Conservation (phyloP, 2,113 vertebrate genomes). For the Myodes glareolus region DNA sequence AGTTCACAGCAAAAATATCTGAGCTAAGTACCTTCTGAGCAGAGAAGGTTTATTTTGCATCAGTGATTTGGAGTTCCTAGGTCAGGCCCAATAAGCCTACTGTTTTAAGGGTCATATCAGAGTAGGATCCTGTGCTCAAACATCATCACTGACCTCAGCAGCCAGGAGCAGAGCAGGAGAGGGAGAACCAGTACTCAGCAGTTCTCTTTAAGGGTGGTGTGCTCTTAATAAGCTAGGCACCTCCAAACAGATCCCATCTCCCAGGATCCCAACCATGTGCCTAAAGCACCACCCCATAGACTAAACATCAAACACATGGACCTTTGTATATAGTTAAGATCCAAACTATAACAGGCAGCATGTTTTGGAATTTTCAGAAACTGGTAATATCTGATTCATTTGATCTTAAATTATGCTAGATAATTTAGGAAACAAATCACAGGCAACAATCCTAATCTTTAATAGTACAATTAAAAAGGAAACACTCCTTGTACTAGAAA, state of each 20-base stretch:
- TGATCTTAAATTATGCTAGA: not conserved
- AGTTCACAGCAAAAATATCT: not conserved
- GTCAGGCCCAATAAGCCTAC: too few species aligned
- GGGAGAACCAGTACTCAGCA: too few species aligned
- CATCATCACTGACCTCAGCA: not conserved
- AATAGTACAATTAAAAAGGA: not conserved
- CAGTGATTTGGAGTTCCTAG: not conserved
- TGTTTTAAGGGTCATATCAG: not conserved
- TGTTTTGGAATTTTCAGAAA: not conserved
- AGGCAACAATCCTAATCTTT: not conserved
- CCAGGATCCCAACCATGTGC: not conserved
- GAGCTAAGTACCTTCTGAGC: not conserved
- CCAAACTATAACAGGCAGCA: not conserved
- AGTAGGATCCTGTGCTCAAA: not conserved
- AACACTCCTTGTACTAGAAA: constrained; percentile 12
- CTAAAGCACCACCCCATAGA: too few species aligned
- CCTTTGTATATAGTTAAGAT: not conserved
- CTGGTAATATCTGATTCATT: not conserved
- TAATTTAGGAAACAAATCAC: constrained; percentile 17
- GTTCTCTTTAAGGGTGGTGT: not conserved
- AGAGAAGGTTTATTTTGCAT: not conserved
- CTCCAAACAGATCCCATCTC: rapidly evolving
- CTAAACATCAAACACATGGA: not conserved
- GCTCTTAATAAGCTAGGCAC: not conserved
- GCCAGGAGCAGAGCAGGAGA: not conserved